phyloP scores from a whole-genome alignment of 2,888 invertebrate genomes.

The Tinea pellionella region DNA sequence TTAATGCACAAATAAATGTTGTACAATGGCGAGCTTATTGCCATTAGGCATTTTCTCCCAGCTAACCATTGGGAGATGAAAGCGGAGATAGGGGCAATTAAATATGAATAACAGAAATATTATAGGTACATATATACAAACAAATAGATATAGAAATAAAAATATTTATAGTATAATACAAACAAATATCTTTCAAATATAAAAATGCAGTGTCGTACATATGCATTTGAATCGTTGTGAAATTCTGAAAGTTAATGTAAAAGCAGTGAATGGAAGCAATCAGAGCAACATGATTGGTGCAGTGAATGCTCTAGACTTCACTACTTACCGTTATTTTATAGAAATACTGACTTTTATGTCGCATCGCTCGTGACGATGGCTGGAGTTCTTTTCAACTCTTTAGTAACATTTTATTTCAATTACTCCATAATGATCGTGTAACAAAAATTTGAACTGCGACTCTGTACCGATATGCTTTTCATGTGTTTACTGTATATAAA shows the following conservation, averaged over 20 bases:
- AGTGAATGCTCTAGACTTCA: conserved; percentile 9
- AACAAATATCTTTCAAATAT: not conserved
- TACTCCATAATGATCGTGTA: not conserved
- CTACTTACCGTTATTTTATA: not conserved
- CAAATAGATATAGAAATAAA: too few relatives aligned
- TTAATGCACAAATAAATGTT: too few relatives aligned
- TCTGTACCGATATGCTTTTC: too few relatives aligned
- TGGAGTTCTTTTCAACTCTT: not conserved
- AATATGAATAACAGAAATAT: too few relatives aligned
- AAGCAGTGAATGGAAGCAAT: conserved; percentile 34
- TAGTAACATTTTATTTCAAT: not conserved
- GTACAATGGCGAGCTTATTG: too few relatives aligned
- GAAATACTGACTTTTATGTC: not conserved
- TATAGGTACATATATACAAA: too few relatives aligned
- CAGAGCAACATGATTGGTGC: conserved; percentile 26
- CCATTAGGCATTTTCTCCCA: too few relatives aligned
- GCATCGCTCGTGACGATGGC: not conserved
- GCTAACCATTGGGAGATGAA: too few relatives aligned
- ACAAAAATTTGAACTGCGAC: too few relatives aligned
- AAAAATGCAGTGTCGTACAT: conserved; percentile 1
- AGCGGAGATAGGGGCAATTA: too few relatives aligned
- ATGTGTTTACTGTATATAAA: too few relatives aligned
- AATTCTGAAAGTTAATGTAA: conserved; percentile 11
- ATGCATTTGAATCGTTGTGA: conserved; percentile 5
- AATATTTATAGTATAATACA: not conserved